Evolutionary conservation across 1,140 invertebrate genomes (phyloP).

Genomic region (Drosophila paulistorum): DNA sequence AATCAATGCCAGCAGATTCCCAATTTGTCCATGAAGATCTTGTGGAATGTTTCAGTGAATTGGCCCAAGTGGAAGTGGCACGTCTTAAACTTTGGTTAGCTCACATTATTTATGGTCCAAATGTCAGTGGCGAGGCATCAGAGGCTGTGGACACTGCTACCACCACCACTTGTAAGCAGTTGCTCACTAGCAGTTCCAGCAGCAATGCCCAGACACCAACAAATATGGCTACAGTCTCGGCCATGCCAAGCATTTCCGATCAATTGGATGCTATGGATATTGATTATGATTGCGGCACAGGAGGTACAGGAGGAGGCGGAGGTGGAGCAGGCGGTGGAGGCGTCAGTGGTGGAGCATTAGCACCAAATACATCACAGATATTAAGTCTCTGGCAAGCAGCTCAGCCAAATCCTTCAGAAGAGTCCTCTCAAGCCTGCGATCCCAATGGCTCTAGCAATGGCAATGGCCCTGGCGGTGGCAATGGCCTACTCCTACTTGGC

Average conservation of each 20-base stretch:
- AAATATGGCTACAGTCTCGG: conserved; percentile 82
- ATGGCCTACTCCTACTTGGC: conserved; percentile 88
- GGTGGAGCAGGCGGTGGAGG: not conserved
- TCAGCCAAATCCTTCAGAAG: conserved; percentile 64
- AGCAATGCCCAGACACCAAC: conserved; percentile 83
- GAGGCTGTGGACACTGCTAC: conserved; percentile 48
- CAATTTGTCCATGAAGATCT: conserved; percentile 88
- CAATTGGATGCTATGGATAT: conserved; percentile 82
- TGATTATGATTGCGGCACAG: conserved; percentile 67
- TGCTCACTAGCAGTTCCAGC: conserved; percentile 74
- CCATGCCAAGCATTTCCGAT: conserved; percentile 82
- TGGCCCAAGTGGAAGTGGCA: conserved; percentile 87
- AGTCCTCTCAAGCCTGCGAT: conserved; percentile 72
- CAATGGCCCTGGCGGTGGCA: conserved; percentile 84
- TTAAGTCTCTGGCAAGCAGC: conserved; percentile 65
- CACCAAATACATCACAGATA: conserved; percentile 78
- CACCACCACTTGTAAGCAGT: conserved; percentile 49
- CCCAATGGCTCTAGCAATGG: conserved; percentile 6
- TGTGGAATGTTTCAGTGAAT: conserved; percentile 87
- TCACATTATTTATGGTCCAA: conserved; percentile 87
- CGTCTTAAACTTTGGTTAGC: conserved; percentile 88
- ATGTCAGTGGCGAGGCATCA: conserved; percentile 46
- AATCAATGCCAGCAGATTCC: conserved; percentile 85
- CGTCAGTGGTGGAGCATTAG: conserved; percentile 48
- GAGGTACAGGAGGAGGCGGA: conserved; percentile 30